Evolutionary conservation across 2,797 vertebrate species (phyloP).

Genomic region (Tamandua tetradactyla): DNA sequence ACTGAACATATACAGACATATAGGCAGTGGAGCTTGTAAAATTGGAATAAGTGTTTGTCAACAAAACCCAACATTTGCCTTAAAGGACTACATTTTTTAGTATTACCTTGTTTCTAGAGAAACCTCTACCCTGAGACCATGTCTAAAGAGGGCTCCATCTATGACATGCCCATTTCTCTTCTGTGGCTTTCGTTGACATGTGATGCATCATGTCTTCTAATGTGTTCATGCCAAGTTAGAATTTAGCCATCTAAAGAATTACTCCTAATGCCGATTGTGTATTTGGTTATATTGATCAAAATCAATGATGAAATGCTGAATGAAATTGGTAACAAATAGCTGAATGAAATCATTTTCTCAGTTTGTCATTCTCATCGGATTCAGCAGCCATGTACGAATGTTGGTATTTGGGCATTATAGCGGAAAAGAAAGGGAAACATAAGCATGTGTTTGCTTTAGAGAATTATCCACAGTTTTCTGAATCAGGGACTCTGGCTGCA

Average conservation of each 20-base stretch:
- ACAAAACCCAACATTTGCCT: not conserved
- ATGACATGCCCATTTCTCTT: not conserved
- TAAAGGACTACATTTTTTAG: not conserved
- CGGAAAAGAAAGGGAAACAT: not conserved
- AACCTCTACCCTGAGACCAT: not conserved
- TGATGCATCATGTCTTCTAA: not conserved
- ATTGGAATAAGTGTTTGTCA: constrained; percentile 5
- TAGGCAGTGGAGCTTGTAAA: not conserved
- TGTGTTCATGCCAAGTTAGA: not conserved
- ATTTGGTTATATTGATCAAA: not conserved
- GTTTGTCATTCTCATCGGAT: not conserved
- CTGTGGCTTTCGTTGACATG: not conserved
- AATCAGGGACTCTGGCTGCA: not conserved
- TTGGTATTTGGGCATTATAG: not conserved
- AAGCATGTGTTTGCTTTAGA: not conserved
- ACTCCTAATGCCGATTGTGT: not conserved
- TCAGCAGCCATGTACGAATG: not conserved
- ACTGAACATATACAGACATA: not conserved
- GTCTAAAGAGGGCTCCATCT: not conserved
- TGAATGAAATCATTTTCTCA: not conserved
- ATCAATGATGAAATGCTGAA: not conserved
- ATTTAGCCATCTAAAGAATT: not conserved
- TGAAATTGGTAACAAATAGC: not conserved
- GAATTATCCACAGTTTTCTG: not conserved
- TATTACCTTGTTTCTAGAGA: not conserved